Evolutionary conservation across 1,140 invertebrate species (phyloP).

Genomic region (Euura saliciscinereae): DNA sequence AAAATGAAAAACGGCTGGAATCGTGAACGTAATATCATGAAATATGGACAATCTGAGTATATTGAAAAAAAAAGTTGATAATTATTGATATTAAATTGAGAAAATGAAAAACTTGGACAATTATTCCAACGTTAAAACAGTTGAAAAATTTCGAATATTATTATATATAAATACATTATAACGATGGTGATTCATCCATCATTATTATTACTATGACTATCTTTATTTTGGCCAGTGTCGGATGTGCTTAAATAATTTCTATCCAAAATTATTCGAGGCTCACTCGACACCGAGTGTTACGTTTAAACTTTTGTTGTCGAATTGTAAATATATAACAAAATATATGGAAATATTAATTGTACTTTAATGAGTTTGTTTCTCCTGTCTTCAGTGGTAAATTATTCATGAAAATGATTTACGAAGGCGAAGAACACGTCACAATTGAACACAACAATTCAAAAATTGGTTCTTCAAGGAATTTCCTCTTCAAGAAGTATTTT

Average conservation of each 20-base stretch:
- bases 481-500: too few relatives aligned
- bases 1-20: background rate
- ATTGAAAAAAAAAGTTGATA: constrained; percentile 31
- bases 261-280: constrained; percentile 29
- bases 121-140: background rate
- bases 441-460: too few relatives aligned
- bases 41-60: constrained; percentile 47
- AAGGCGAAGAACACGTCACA: too few relatives aligned
- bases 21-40: constrained; percentile 41
- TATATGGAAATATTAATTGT: constrained; percentile 42
- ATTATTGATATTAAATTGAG: constrained; percentile 24
- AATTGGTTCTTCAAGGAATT: too few relatives aligned
- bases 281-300: constrained; percentile 41
- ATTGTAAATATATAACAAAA: constrained; percentile 52
- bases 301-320: constrained; percentile 49
- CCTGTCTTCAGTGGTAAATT: background rate
- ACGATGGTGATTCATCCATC: constrained; percentile 41
- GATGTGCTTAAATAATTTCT: constrained; percentile 32
- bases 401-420: too few relatives aligned
- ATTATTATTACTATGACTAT: constrained; percentile 41
- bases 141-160: constrained; percentile 36
- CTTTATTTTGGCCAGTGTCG: constrained; percentile 39
- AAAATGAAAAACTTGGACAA: constrained; percentile 4
- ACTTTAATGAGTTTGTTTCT: constrained; percentile 8
- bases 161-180: constrained; percentile 32